Evolutionary conservation across 2,113 vertebrate species (phyloP).

Genomic region (Enhydra lutris): DNA sequence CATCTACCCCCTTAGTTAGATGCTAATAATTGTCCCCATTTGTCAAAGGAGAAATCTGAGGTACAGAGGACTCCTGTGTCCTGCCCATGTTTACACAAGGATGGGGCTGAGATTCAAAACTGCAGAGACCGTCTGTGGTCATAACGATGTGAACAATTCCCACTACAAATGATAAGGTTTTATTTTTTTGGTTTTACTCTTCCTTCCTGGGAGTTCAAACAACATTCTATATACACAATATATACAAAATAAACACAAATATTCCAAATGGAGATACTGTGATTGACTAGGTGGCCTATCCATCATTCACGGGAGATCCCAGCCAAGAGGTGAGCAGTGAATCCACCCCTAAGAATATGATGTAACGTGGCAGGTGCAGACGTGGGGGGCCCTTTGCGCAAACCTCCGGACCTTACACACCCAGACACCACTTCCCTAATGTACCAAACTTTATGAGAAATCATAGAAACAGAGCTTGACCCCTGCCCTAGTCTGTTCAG

Average conservation of each 20-base stretch:
- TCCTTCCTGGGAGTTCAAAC: background rate
- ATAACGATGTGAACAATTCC: background rate
- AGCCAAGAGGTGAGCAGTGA: background rate
- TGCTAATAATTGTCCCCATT: background rate
- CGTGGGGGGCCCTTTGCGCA: background rate
- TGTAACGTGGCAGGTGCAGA: background rate
- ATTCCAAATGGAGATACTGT: background rate
- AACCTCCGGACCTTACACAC: background rate
- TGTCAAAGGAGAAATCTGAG: background rate
- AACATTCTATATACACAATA: background rate
- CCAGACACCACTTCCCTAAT: background rate
- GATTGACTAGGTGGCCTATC: background rate
- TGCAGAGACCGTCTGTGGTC: background rate
- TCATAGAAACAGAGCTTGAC: background rate
- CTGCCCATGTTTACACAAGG: background rate
- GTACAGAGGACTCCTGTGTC: background rate
- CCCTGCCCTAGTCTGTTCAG: background rate
- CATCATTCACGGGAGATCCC: background rate
- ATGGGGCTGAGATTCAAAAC: background rate
- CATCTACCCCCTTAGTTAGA: background rate
- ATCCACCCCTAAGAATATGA: background rate
- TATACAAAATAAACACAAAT: background rate
- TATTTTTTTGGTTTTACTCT: conserved; percentile 8
- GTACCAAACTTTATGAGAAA: background rate
- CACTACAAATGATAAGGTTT: background rate